phyloP scores from a whole-genome alignment of 2,113 vertebrate species.

The Brienomyrus brachyistius region DNA sequence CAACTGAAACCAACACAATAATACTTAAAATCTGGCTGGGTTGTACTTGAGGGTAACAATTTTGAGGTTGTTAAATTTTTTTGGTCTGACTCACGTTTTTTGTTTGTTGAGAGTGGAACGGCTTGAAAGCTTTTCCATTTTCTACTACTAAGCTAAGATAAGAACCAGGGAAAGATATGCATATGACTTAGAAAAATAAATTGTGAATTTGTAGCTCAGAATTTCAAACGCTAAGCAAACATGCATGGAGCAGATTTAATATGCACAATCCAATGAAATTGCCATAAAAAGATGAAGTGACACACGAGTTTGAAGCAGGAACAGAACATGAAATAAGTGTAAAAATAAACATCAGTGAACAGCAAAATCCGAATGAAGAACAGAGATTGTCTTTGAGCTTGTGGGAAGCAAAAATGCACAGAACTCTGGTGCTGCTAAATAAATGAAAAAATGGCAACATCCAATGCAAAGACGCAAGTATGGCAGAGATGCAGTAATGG shows the following conservation, averaged over 20 bases:
- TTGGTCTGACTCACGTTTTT: not conserved
- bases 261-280: not conserved
- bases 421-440: not conserved
- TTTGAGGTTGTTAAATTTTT: not conserved
- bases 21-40: not conserved
- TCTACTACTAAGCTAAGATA: not conserved
- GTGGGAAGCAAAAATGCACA: not conserved
- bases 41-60: not conserved
- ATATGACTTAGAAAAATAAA: not conserved
- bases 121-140: not conserved
- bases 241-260: not conserved
- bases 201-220: not conserved
- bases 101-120: not conserved
- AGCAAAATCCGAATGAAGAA: not conserved
- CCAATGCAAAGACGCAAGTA: not conserved
- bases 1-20: not conserved
- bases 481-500: not conserved
- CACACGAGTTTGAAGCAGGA: not conserved
- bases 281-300: not conserved
- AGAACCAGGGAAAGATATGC: not conserved
- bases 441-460: not conserved
- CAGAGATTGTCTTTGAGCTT: not conserved
- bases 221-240: not conserved
- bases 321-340: not conserved
- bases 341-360: not conserved